A percentile compares a stretch with the other conserved stretches of the same genome.
These are phyloP conservation scores for Pterobdella sp. DNA, from an alignment of 2,888 invertebrate species.

Conservation along the genomic window DNA sequence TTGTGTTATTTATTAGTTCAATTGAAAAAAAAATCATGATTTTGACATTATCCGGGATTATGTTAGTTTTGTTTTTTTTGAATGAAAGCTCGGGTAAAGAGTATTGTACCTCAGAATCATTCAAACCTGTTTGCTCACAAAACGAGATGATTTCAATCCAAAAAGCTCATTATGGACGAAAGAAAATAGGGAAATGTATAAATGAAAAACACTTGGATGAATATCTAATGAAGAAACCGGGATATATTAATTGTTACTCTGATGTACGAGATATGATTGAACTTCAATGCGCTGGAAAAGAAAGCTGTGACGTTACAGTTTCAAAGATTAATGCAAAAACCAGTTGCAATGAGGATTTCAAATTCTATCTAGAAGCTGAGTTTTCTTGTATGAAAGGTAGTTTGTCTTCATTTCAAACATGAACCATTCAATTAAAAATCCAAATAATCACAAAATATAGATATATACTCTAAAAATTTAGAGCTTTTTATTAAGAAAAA, in stretches of 20 bases:
- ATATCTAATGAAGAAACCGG: too few relatives aligned
- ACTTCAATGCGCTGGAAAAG: constrained; percentile 24
- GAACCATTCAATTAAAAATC: neutral
- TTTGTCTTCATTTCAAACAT: neutral
- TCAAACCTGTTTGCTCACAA: neutral
- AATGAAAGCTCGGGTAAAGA: neutral
- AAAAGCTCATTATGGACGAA: neutral
- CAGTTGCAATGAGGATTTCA: constrained; percentile 13
- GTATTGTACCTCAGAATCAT: neutral
- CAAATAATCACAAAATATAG: too few relatives aligned
- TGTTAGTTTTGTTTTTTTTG: neutral
- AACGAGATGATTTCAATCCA: neutral
- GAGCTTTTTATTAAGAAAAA: neutral
- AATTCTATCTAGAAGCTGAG: constrained; percentile 7
- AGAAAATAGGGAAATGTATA: neutral
- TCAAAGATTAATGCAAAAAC: constrained; percentile 17
- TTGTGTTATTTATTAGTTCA: too few relatives aligned
- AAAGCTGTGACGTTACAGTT: constrained; percentile 23
- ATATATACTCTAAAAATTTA: too few relatives aligned
- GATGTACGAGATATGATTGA: constrained; percentile 4
- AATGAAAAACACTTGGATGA: neutral
- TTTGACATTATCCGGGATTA: too few relatives aligned
- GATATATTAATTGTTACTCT: neutral
- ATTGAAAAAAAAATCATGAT: too few relatives aligned
- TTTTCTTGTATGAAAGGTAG: constrained; percentile 6